Percentiles rank a stretch among this genome's conserved stretches.
Conservation (phyloP, 2,113 vertebrate species). For the Penelope pileata region DNA sequence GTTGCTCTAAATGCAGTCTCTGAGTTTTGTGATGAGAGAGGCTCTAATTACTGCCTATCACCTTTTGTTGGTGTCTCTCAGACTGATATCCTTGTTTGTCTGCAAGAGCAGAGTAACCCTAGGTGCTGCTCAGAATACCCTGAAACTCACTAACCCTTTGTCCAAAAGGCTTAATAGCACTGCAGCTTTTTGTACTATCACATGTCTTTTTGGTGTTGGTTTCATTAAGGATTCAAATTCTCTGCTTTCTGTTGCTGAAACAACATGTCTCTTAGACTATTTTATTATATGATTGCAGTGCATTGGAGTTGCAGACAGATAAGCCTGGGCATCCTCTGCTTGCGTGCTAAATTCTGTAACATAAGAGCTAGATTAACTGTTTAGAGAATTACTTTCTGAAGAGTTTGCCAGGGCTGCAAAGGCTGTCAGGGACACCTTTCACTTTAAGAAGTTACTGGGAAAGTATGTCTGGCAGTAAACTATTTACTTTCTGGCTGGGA, state of each 20-base stretch:
- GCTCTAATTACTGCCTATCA: background rate
- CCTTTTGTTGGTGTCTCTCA: background rate
- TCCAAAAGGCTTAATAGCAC: background rate
- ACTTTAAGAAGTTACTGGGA: slow-evolving; percentile 17
- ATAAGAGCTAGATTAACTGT: background rate
- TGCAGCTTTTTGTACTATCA: background rate
- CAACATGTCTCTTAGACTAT: background rate
- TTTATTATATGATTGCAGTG: background rate
- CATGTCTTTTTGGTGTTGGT: background rate
- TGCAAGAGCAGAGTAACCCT: fast-evolving
- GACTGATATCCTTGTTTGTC: background rate
- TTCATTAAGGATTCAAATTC: background rate
- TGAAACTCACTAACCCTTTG: background rate
- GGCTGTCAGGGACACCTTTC: background rate
- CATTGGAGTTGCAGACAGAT: background rate
- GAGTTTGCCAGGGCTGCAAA: background rate
- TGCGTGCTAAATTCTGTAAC: background rate
- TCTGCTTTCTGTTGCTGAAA: background rate
- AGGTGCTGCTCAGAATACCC: background rate
- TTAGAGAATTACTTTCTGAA: background rate
- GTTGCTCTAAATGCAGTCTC: background rate
- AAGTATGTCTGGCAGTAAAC: slow-evolving; percentile 8
- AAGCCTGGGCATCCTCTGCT: background rate
- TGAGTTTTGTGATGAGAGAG: background rate
- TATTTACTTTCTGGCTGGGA: slow-evolving; percentile 24